phyloP scores from a whole-genome alignment of 92 coral and sea anemone species.

The Zoanthus sociatus region DNA sequence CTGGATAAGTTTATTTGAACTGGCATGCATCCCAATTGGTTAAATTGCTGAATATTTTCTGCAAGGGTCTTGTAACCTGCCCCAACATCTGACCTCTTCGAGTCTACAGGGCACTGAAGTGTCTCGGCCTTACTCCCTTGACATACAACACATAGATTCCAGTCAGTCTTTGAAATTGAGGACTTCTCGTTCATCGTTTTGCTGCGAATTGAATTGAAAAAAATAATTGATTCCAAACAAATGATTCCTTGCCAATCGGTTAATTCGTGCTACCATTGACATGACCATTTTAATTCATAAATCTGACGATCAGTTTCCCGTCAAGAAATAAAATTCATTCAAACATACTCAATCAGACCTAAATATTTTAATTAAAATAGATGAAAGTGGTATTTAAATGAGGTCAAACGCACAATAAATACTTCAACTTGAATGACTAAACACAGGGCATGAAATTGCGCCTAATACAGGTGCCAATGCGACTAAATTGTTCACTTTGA shows the following conservation, averaged over 20 bases:
- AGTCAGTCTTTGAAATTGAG: constrained; percentile 48
- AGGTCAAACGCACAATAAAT: constrained; percentile 31
- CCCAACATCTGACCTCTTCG: constrained; percentile 41
- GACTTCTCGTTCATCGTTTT: too few relatives aligned
- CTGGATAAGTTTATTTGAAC: neutral
- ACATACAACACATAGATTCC: constrained; percentile 65
- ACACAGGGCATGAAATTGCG: neutral
- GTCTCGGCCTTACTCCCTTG: constrained; percentile 46
- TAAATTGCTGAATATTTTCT: constrained; percentile 37
- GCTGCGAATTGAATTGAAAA: neutral
- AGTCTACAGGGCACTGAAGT: constrained; percentile 57
- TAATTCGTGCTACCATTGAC: neutral
- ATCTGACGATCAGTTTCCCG: constrained; percentile 43
- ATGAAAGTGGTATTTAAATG: constrained; percentile 41
- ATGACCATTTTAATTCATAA: neutral
- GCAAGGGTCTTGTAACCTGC: constrained; percentile 64
- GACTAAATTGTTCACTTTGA: too few relatives aligned
- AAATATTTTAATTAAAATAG: constrained; percentile 40
- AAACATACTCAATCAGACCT: constrained; percentile 39
- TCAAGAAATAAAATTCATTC: constrained; percentile 39
- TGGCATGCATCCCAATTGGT: constrained; percentile 38
- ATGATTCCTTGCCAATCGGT: too few relatives aligned
- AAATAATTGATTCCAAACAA: neutral
- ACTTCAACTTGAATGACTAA: constrained; percentile 41
- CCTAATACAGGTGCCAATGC: too few relatives aligned